Evolutionary conservation across 2,113 vertebrate species (phyloP).

Genomic region (Cyrtonyx montezumae): DNA sequence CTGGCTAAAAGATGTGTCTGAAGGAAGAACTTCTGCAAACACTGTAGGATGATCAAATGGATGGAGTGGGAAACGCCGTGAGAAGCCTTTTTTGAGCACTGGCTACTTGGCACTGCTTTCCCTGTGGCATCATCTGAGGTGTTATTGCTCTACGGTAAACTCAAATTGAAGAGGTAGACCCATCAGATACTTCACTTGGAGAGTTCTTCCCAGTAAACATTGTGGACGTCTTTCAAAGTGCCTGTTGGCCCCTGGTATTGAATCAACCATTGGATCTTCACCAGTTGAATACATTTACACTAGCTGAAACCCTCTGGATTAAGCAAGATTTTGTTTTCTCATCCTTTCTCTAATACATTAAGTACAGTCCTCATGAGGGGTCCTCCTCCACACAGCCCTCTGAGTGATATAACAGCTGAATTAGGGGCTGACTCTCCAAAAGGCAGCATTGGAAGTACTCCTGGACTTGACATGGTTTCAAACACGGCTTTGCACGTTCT

Average conservation of each 20-base stretch:
- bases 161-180: constrained; percentile 27
- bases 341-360: neutral
- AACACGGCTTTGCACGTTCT: neutral
- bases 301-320: neutral
- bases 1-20: constrained; percentile 52
- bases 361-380: neutral
- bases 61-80: constrained; percentile 29
- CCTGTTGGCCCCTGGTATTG: constrained; percentile 12
- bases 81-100: constrained; percentile 9
- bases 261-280: neutral
- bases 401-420: neutral
- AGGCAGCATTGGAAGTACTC: neutral
- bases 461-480: neutral
- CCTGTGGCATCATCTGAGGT: neutral
- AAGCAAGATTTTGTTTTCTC: neutral
- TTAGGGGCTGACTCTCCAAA: neutral
- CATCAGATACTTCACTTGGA: constrained; percentile 19
- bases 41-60: constrained; percentile 66
- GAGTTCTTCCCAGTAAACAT: neutral
- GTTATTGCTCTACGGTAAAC: neutral
- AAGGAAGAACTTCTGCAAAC: constrained; percentile 68
- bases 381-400: neutral
- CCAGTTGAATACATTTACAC: neutral
- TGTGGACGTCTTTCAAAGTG: constrained; percentile 21
- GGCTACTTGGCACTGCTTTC: constrained; percentile 2